Conservation (phyloP, 1,140 invertebrate genomes). For the Pogonus chalceus region DNA sequence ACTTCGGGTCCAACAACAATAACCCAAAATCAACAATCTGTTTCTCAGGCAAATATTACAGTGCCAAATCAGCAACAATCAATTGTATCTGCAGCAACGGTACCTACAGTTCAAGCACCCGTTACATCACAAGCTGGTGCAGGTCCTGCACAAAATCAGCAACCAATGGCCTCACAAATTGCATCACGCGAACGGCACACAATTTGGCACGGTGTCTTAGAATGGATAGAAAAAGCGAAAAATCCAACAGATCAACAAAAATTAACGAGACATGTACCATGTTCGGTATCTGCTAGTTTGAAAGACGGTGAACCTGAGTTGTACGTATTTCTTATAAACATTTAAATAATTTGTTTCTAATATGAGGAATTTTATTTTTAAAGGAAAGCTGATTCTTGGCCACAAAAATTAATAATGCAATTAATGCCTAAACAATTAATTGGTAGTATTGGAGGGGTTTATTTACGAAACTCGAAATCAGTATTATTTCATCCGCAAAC, state of each 20-base stretch:
- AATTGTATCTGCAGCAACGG: slow-evolving; percentile 25
- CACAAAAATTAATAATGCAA: slow-evolving; percentile 83
- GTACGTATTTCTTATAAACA: slow-evolving; percentile 36
- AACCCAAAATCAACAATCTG: slow-evolving; percentile 12
- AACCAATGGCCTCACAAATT: slow-evolving; percentile 23
- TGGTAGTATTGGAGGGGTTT: slow-evolving; percentile 74
- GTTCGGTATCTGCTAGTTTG: slow-evolving; percentile 65
- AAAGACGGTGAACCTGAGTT: slow-evolving; percentile 79
- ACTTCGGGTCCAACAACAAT: not conserved
- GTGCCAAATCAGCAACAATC: slow-evolving; percentile 27
- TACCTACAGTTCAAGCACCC: slow-evolving; percentile 24
- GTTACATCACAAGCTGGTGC: slow-evolving; percentile 12
- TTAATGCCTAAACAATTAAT: slow-evolving; percentile 85
- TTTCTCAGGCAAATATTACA: slow-evolving; percentile 11
- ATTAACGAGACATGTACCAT: slow-evolving; percentile 71
- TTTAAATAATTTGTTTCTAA: slow-evolving; percentile 2
- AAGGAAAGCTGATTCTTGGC: slow-evolving; percentile 86
- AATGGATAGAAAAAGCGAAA: slow-evolving; percentile 85
- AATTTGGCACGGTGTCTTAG: slow-evolving; percentile 79
- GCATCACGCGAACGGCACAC: slow-evolving; percentile 48
- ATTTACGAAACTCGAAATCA: slow-evolving; percentile 79
- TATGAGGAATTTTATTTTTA: slow-evolving; percentile 20
- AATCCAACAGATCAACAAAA: slow-evolving; percentile 60
- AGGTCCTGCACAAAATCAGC: slow-evolving; percentile 20
- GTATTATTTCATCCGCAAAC: slow-evolving; percentile 70